Evolutionary conservation across 2,888 invertebrate species (phyloP), one percentile per base, ranked within the genome.

Genomic region (Lasioglossum pauxillum): DNA sequence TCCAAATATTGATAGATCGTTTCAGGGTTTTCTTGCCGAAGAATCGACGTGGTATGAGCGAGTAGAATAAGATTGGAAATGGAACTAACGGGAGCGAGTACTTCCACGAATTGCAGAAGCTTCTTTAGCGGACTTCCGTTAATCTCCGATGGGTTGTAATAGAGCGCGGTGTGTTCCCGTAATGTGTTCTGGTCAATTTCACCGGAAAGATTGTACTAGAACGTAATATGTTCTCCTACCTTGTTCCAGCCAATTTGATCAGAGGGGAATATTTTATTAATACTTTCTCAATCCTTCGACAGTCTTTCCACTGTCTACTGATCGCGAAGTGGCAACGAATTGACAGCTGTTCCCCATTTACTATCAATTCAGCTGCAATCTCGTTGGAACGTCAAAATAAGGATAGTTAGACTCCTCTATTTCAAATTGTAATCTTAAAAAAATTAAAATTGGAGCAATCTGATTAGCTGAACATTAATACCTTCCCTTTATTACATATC

Each of bases 141-240:
- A 64, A 64, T 64, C 27, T 64, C 31, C 31, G 14, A 64, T 31
- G 31, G 27, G 31, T 64, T 31, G 31, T 31, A 64, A 64, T 38
- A 38, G 69, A 38, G 38, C 38, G 8, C 69, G 19, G 7, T 38
- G 19, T 10, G 31, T 64, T 64, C 60, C 31, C 60, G 60, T 31
- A 64, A 64, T 64, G 60, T 31, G 60, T 64, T 64, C 60, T 31
- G 60, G 60, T 64, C 27, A 64, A 64, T 64, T 64, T 31, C 60
- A 64, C 27, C 60, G 60, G 27, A 64, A 64, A 64, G 60, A 64
- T 31, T 64, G 60, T 64, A 64, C 27, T 31, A 31, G 31, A 64
- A 16, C 60, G 14, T 64, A 64, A 64, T 64, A 31, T 7, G 60
- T 64, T 31, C 60, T 16, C 27, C 7, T 64, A 64, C 16, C 60